These are phyloP conservation scores for Oophaga pumilio DNA, from an alignment of 2,113 vertebrate genomes.

Conservation along the genomic window DNA sequence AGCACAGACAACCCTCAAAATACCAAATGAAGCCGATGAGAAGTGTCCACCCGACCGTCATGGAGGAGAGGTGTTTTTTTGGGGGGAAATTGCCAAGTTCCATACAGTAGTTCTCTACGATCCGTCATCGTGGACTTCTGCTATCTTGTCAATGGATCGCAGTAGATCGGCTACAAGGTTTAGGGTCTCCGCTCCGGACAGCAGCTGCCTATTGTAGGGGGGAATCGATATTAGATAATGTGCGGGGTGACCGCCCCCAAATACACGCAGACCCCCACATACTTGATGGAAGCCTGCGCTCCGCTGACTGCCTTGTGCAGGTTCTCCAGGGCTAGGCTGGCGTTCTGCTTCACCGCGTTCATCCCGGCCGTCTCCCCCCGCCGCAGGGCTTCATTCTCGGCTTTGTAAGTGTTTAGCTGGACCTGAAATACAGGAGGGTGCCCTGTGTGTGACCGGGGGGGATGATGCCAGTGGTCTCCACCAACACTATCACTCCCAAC, in stretches of 20 bases:
- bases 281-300: constrained; percentile 79
- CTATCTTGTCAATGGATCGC: constrained; percentile 76
- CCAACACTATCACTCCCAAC: not conserved
- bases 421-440: constrained; percentile 64
- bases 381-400: constrained; percentile 74
- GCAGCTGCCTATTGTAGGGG: constrained; percentile 69
- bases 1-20: not conserved
- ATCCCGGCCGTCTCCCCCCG: constrained; percentile 72
- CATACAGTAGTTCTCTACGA: constrained; percentile 34
- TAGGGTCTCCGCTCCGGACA: constrained; percentile 73
- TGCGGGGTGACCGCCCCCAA: not conserved
- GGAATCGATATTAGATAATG: not conserved
- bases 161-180: constrained; percentile 74
- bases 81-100: not conserved
- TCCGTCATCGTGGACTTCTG: constrained; percentile 64
- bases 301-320: constrained; percentile 72
- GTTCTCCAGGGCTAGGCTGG: constrained; percentile 80
- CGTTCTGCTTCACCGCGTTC: constrained; percentile 77
- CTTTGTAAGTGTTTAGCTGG: constrained; percentile 70
- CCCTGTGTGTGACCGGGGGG: not conserved
- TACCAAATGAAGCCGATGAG: not conserved
- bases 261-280: constrained; percentile 60
- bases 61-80: not conserved
- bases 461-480: not conserved
- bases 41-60: not conserved